These are phyloP conservation scores for Eupithecia dodoneata DNA, from an alignment of 2,888 invertebrate species.

Conservation along the genomic window DNA sequence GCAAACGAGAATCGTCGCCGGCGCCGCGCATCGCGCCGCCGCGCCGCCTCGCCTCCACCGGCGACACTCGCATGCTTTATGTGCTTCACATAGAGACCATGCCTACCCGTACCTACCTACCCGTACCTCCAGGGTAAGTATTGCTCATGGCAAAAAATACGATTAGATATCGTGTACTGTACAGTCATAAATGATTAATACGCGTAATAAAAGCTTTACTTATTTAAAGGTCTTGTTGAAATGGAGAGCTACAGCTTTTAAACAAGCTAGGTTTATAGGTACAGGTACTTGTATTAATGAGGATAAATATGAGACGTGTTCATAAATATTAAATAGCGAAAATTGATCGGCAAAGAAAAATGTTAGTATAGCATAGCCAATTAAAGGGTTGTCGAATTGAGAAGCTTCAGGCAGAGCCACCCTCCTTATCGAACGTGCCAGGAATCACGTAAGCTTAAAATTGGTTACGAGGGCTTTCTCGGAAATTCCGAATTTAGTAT, in stretches of 20 bases:
- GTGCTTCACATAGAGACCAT: slow-evolving; percentile 15
- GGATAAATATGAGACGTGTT: background rate
- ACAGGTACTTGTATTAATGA: background rate
- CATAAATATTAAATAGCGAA: background rate
- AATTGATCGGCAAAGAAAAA: background rate
- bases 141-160: background rate
- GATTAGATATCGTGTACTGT: background rate
- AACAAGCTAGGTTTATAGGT: slow-evolving; percentile 3
- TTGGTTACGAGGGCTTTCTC: slow-evolving; percentile 14
- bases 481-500: background rate
- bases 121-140: slow-evolving; percentile 11
- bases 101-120: slow-evolving; percentile 11
- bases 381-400: slow-evolving; percentile 15
- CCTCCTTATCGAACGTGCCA: slow-evolving; percentile 49
- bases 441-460: slow-evolving; percentile 45
- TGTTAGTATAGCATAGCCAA: slow-evolving; percentile 11
- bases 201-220: slow-evolving; percentile 1
- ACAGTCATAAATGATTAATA: background rate
- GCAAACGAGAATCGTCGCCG: slow-evolving; percentile 79
- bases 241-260: slow-evolving; percentile 5
- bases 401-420: slow-evolving; percentile 39
- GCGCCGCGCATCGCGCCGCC: slow-evolving; percentile 68
- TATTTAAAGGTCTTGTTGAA: slow-evolving; percentile 14
- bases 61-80: slow-evolving; percentile 27
- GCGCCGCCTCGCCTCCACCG: slow-evolving; percentile 20